A percentile compares a stretch with the other conserved stretches of the same genome.
These are phyloP conservation scores for Eumaeus atala DNA, from an alignment of 1,140 invertebrate genomes.

Conservation along the genomic window DNA sequence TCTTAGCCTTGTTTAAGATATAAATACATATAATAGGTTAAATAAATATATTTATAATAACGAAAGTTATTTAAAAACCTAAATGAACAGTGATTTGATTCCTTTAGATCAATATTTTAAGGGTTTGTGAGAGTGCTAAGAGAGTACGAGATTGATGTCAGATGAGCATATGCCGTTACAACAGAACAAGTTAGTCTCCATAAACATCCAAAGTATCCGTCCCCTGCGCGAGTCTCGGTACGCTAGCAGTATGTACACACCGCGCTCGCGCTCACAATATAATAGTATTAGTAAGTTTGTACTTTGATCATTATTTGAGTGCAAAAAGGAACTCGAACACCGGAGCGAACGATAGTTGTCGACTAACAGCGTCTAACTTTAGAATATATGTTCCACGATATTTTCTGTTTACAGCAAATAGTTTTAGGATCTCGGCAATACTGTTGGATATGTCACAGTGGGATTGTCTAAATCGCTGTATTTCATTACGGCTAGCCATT, in stretches of 20 bases:
- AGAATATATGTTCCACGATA: conserved; percentile 17
- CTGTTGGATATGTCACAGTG: background rate
- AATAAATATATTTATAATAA: too few species aligned
- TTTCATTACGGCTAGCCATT: too few species aligned
- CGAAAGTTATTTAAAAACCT: too few species aligned
- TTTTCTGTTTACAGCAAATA: background rate
- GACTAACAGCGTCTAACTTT: conserved; percentile 14
- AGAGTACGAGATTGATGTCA: too few species aligned
- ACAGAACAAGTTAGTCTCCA: background rate
- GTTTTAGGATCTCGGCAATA: conserved; percentile 1
- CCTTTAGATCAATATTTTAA: too few species aligned
- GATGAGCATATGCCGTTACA: background rate
- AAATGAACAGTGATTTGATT: too few species aligned
- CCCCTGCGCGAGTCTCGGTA: background rate
- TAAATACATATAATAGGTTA: too few species aligned
- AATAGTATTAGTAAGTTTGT: conserved; percentile 53
- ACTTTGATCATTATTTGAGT: conserved; percentile 62
- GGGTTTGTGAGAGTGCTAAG: too few species aligned
- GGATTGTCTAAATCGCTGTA: too few species aligned
- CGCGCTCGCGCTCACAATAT: conserved; percentile 27
- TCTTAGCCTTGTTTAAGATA: too few species aligned
- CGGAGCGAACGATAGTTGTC: conserved; percentile 26
- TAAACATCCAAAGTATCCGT: background rate
- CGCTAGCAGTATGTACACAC: conserved; percentile 10
- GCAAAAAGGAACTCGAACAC: conserved; percentile 43